Percentiles rank a stretch among this genome's conserved stretches.
Conservation (phyloP, 2,888 invertebrate genomes). For the Pardosa pseudoannulata region DNA sequence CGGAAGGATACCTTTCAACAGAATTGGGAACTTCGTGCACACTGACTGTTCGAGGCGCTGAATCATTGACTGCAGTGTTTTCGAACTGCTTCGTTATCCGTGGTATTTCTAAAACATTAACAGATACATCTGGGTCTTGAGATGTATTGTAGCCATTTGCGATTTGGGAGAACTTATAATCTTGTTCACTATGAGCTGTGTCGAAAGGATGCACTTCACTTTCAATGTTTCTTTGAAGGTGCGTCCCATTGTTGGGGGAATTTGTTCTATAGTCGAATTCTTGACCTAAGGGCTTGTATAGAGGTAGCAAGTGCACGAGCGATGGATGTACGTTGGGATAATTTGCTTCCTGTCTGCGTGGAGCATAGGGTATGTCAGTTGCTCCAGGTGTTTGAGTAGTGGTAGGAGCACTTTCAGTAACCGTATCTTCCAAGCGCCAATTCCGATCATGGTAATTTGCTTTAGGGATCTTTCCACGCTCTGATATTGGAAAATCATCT, state of each 20-base stretch:
- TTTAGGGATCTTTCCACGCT: no score
- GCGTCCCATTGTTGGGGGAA: not conserved
- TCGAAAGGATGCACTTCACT: not conserved
- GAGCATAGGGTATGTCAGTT: no score
- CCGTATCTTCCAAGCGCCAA: not conserved
- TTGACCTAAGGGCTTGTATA: not conserved
- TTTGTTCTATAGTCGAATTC: not conserved
- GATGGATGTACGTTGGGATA: not conserved
- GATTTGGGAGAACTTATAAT: not conserved
- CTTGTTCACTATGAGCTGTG: not conserved
- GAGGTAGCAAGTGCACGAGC: not conserved
- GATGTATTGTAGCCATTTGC: not conserved
- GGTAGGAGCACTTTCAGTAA: no score
- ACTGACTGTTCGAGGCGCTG: not conserved
- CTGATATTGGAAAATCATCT: no score
- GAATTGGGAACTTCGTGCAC: not conserved
- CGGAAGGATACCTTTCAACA: not conserved
- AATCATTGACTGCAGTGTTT: not conserved
- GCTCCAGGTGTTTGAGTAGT: no score
- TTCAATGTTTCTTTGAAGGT: not conserved
- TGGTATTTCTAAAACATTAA: constrained; percentile 33
- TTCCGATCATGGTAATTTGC: not conserved
- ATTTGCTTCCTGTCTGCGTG: not conserved
- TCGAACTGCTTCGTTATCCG: constrained; percentile 28
- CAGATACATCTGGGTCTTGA: constrained; percentile 27